Evolutionary conservation across 2,797 vertebrate species (phyloP).

Genomic region (Setipinna tenuifilis): DNA sequence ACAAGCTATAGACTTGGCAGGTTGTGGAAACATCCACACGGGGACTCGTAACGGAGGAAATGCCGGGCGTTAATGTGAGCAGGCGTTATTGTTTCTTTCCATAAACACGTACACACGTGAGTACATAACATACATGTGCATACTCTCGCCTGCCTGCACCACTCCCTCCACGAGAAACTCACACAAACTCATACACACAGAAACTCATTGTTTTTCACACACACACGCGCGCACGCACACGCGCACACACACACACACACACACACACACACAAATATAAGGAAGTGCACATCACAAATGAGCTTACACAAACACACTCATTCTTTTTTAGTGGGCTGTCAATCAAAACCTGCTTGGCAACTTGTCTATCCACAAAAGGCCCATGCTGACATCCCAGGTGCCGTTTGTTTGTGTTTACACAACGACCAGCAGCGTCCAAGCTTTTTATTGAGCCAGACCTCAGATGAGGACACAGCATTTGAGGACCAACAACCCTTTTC

Average conservation of each 20-base stretch:
- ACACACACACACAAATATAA: background rate
- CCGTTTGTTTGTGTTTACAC: background rate
- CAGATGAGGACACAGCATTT: no score
- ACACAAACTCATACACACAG: background rate
- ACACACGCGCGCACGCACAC: background rate
- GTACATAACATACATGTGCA: slow-evolving; percentile 11
- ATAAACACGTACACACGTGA: background rate
- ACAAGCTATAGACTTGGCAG: background rate
- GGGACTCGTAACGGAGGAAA: background rate
- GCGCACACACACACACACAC: background rate
- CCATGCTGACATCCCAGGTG: slow-evolving; percentile 7
- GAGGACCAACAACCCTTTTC: slow-evolving; percentile 34
- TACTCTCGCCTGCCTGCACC: background rate
- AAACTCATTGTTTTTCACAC: background rate
- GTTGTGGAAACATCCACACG: background rate
- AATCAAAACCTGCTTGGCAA: background rate
- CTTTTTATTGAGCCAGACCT: background rate
- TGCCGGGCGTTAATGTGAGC: background rate
- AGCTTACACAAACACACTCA: background rate
- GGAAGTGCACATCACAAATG: background rate
- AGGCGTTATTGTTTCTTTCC: background rate
- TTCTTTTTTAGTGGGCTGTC: background rate
- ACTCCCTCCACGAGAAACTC: background rate
- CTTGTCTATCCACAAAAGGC: background rate
- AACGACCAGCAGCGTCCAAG: background rate